Conservation (phyloP, 2,113 vertebrate genomes). For the Psophia crepitans region DNA sequence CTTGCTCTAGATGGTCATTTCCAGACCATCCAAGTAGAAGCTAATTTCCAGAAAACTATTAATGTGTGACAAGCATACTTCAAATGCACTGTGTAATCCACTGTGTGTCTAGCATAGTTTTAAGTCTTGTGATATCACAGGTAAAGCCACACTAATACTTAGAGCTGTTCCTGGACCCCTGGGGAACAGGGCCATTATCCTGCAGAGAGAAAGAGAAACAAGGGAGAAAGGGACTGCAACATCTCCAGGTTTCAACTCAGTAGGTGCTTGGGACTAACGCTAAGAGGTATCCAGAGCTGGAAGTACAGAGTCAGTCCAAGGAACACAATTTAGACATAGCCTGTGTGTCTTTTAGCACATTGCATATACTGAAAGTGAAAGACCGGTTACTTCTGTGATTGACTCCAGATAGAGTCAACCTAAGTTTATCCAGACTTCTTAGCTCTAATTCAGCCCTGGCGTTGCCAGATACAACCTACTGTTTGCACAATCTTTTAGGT, state of each 20-base stretch:
- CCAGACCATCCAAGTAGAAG: neutral
- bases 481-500: conserved; percentile 47
- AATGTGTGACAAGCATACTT: neutral
- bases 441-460: neutral
- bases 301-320: neutral
- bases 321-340: neutral
- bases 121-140: neutral
- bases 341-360: neutral
- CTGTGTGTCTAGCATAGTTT: neutral
- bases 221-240: neutral
- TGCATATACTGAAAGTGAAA: conserved; percentile 1
- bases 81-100: neutral
- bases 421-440: conserved; percentile 31
- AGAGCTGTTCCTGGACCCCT: neutral
- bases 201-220: neutral
- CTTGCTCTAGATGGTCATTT: neutral
- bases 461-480: conserved; percentile 27
- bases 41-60: neutral
- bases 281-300: neutral
- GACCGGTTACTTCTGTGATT: conserved; percentile 12
- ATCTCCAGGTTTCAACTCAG: neutral
- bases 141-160: neutral
- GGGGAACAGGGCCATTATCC: neutral
- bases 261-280: neutral
- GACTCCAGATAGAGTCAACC: conserved; percentile 37